phyloP scores from a whole-genome alignment of 2,888 invertebrate species.

The Gymnoscelis rufifasciata region DNA sequence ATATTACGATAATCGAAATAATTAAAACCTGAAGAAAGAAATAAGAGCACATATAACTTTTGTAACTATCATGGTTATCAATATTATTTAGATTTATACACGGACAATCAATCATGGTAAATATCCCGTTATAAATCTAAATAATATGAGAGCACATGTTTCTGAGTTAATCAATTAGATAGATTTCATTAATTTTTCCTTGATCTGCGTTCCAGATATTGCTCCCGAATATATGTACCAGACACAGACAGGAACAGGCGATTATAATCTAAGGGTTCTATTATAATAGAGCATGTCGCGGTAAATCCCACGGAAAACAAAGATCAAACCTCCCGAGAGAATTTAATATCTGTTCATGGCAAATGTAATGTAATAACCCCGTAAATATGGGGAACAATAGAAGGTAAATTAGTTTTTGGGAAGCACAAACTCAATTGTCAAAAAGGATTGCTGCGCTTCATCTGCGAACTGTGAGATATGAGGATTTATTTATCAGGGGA shows the following conservation, averaged over 20 bases:
- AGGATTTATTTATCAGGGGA: conserved; percentile 31
- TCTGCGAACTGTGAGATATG: conserved; percentile 30
- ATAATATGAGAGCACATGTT: no score
- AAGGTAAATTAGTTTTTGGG: conserved; percentile 69
- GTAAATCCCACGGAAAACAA: conserved; percentile 52
- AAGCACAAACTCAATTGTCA: conserved; percentile 63
- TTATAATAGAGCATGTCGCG: conserved; percentile 9
- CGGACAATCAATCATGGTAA: no score
- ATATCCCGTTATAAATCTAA: no score
- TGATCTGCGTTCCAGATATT: neutral
- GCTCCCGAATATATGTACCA: neutral
- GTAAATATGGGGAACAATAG: conserved; percentile 70
- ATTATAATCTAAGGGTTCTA: no score
- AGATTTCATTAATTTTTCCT: neutral
- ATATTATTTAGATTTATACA: no score
- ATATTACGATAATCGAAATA: no score
- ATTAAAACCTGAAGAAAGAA: no score
- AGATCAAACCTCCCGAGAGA: conserved; percentile 51
- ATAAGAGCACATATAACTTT: no score
- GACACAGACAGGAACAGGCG: neutral
- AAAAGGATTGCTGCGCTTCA: conserved; percentile 52
- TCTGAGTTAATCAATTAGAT: no score
- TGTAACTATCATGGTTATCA: no score
- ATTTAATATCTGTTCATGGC: conserved; percentile 71
- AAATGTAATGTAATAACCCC: conserved; percentile 64